These are phyloP conservation scores for Lipophrys pholis DNA, from an alignment of 2,113 vertebrate species.

Conservation along the genomic window DNA sequence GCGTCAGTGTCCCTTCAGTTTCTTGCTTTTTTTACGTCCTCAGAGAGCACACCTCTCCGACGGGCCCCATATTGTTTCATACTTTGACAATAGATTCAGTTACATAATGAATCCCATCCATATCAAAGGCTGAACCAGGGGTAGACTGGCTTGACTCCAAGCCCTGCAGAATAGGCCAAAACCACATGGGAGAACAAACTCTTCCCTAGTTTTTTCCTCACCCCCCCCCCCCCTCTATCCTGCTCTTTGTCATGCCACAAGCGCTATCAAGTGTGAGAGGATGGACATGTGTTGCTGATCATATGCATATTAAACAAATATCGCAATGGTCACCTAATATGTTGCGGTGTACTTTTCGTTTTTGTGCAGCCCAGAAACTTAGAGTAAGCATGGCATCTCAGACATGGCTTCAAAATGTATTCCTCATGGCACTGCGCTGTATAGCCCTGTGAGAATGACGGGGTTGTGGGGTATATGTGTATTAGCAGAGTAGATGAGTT, in stretches of 20 bases:
- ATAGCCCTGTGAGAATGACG: slow-evolving; percentile 27
- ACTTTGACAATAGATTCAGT: slow-evolving; percentile 80
- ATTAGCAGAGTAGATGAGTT: slow-evolving; percentile 60
- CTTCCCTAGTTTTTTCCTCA: slow-evolving; percentile 48
- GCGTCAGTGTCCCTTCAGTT: slow-evolving; percentile 30
- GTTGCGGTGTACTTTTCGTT: slow-evolving; percentile 66
- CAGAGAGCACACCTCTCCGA: slow-evolving; percentile 50
- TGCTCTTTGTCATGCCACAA: slow-evolving; percentile 76
- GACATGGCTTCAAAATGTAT: slow-evolving; percentile 58
- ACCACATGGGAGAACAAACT: slow-evolving; percentile 80
- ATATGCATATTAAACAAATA: slow-evolving; percentile 73
- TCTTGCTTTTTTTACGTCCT: slow-evolving; percentile 42
- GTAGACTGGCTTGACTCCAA: slow-evolving; percentile 74
- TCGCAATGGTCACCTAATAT: slow-evolving; percentile 71
- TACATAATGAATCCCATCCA: slow-evolving; percentile 81
- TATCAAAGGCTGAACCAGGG: slow-evolving; percentile 77
- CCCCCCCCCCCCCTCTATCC: slow-evolving; percentile 40
- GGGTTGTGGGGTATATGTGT: slow-evolving; percentile 45
- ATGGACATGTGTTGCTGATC: slow-evolving; percentile 82
- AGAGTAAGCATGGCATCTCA: slow-evolving; percentile 56
- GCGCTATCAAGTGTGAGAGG: slow-evolving; percentile 77
- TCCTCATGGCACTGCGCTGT: slow-evolving; percentile 47
- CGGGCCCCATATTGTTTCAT: slow-evolving; percentile 72
- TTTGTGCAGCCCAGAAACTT: slow-evolving; percentile 33
- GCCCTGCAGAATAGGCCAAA: slow-evolving; percentile 72